Base-by-base conservation (phyloP, 2,888 invertebrate genomes). In the Cecidostiba fungosa region DNA sequence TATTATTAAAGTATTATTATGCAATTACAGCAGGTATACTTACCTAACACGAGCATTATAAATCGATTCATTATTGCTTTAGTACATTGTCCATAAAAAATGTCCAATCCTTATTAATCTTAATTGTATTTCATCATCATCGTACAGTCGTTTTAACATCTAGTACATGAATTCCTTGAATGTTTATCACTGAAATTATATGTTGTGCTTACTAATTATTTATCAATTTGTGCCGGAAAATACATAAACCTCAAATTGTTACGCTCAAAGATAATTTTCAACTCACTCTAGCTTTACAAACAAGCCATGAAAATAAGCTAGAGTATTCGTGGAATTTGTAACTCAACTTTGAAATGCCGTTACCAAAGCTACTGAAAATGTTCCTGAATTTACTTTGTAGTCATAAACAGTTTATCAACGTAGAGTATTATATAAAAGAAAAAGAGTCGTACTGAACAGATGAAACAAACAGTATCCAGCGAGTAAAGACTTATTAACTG, bases 141-240 rank as follows among this genome's bases (percentile, higher is more conserved):
- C 39, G 47, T 69, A 10, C 26, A 66, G 47, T 76, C 39, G 32
- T 76, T 69, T 32, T 76, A 82, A 50, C 43, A 26, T 29, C 10
- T 4, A 10, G 10, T 54, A 59, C 50, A 69, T 47, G 23, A 32
- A 36, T 23, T 79, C 16, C 36, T n/a, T 36, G 10, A 70, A 54
- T 66, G 66, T 66, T 43, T 59, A 29, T 74, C 43, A 74, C n/a
- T n/a, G n/a, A 8, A 47, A 43, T 74, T 66, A n/a, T 5, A 47
- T 36, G 66, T 29, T 82, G 6, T 59, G 32, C 74, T 8, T 66
- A 62, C 19, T 73, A 81, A 62, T 73, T 54, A 8, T 39, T 16
- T 29, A 29, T 23, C 3, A 73, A 62, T 12, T 3, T 59, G 59
- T 62, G 19, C 43, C 43, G 59, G 23, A 39, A 36, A 72, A 72